phyloP scores from a whole-genome alignment of 2,113 vertebrate species.

The Rhinopomastus cyanomelas region DNA sequence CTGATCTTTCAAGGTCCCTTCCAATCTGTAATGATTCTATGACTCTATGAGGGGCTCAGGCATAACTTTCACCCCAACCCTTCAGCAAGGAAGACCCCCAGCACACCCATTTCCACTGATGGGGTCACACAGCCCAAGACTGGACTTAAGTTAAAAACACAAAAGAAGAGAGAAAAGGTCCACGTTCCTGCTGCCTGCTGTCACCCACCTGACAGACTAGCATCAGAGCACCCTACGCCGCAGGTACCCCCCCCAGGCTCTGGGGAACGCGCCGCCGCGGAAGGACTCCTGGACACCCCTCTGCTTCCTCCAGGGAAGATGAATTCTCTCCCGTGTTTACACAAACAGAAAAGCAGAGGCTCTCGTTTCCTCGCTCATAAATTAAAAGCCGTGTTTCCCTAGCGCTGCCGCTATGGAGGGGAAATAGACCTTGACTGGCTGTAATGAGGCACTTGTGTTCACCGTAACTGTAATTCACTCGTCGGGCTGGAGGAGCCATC shows the following conservation, averaged over 20 bases:
- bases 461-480: conserved; percentile 60
- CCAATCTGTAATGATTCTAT: too few relatives aligned
- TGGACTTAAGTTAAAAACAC: background rate
- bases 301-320: conserved; percentile 47
- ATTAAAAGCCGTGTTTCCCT: conserved; percentile 61
- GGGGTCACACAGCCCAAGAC: background rate
- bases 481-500: conserved; percentile 55
- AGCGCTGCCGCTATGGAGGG: conserved; percentile 34
- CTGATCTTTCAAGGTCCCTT: too few relatives aligned
- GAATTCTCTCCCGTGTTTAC: conserved; percentile 48
- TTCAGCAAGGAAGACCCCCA: background rate
- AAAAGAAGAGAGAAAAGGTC: background rate
- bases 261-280: background rate
- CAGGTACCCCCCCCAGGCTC: background rate
- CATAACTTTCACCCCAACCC: background rate
- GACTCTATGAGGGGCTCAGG: too few relatives aligned
- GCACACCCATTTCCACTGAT: background rate
- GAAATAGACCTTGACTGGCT: conserved; percentile 70
- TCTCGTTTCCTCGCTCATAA: conserved; percentile 46
- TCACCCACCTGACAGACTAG: background rate
- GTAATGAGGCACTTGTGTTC: conserved; percentile 72
- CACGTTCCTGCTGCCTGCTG: conserved; percentile 11
- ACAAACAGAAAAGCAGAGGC: conserved; percentile 50
- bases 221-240: background rate
- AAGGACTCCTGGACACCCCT: too few relatives aligned